Conservation (phyloP, 2,113 vertebrate genomes). For the Amazona guildingii region DNA sequence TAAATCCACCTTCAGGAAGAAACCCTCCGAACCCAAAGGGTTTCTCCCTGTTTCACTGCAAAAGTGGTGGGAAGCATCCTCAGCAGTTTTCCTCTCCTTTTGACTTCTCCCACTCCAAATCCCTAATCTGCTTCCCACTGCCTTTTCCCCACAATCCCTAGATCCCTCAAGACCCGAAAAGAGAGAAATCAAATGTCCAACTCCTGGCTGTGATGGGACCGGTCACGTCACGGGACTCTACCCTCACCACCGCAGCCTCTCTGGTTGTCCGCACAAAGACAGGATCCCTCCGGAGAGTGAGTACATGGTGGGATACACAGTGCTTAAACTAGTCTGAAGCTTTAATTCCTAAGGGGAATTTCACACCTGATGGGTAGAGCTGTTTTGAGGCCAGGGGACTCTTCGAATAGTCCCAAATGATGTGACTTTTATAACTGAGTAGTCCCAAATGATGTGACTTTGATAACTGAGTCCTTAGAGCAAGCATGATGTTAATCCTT, state of each 20-base stretch:
- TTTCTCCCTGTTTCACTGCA: neutral
- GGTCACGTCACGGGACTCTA: conserved; percentile 97
- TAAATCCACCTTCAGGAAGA: neutral
- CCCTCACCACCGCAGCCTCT: conserved; percentile 97
- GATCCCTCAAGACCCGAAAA: conserved; percentile 93
- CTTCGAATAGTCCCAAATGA: neutral
- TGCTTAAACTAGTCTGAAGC: neutral
- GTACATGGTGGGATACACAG: conserved; percentile 25
- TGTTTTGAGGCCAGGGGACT: neutral
- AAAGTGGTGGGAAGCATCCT: neutral
- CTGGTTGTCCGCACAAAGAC: conserved; percentile 98
- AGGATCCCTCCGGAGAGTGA: conserved; percentile 98
- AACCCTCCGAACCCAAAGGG: neutral
- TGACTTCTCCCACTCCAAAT: neutral
- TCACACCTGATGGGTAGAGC: neutral
- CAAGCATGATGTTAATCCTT: neutral
- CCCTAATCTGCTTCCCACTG: neutral
- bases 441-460: neutral
- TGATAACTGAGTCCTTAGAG: neutral
- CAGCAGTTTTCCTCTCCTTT: neutral
- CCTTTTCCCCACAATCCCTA: conserved; percentile 45
- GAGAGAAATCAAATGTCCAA: conserved; percentile 96
- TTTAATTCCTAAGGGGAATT: neutral
- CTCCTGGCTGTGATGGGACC: conserved; percentile 94
- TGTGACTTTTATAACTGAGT: neutral